phyloP scores from a whole-genome alignment of 2,113 vertebrate genomes.

The Stercorarius parasiticus region DNA sequence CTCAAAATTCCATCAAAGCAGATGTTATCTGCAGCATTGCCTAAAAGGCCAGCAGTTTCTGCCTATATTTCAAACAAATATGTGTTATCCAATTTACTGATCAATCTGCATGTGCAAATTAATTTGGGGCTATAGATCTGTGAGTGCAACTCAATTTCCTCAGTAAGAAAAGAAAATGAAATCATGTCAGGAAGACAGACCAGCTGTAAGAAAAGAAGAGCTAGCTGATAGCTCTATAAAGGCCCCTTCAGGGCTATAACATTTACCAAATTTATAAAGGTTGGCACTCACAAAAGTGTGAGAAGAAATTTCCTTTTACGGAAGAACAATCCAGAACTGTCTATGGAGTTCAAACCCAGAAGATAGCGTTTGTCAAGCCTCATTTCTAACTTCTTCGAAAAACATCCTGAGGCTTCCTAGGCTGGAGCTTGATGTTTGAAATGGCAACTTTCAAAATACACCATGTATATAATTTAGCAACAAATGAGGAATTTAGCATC shows the following conservation, averaged over 20 bases:
- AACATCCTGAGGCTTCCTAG: neutral
- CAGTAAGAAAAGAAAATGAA: constrained; percentile 14
- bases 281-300: neutral
- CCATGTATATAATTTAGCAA: neutral
- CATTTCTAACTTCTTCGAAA: neutral
- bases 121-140: neutral
- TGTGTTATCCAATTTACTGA: neutral
- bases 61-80: neutral
- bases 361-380: neutral
- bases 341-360: neutral
- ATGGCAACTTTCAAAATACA: neutral
- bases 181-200: neutral
- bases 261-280: neutral
- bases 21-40: neutral
- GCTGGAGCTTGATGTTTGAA: neutral
- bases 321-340: neutral
- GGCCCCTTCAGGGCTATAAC: neutral
- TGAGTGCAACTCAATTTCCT: neutral
- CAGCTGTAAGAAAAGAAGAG: neutral
- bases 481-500: neutral
- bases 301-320: neutral
- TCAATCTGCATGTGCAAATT: constrained; percentile 22
- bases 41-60: neutral
- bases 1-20: neutral
- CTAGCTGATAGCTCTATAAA: neutral